Evolutionary conservation across 2,113 vertebrate genomes (phyloP).

Genomic region (Melanostigma gelatinosum): DNA sequence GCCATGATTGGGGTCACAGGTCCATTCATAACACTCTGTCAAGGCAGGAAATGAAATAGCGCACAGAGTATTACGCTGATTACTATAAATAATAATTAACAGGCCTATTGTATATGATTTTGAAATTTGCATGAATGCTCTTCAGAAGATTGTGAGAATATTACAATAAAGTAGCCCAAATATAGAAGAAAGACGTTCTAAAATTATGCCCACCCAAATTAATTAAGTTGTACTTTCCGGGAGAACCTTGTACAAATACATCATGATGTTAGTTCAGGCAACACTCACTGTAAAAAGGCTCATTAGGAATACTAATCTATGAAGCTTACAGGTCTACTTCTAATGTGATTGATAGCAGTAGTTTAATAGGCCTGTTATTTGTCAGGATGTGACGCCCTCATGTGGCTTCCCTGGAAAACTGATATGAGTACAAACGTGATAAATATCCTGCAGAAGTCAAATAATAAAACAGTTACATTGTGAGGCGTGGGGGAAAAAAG

Average conservation of each 20-base stretch:
- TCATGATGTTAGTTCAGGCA: neutral
- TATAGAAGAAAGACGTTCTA: neutral
- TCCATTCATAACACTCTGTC: neutral
- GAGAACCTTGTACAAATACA: neutral
- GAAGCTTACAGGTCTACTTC: neutral
- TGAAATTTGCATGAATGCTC: neutral
- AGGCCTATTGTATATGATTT: neutral
- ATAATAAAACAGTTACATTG: neutral
- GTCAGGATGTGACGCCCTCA: constrained; percentile 48
- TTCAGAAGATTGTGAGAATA: neutral
- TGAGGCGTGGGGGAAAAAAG: rapidly evolving
- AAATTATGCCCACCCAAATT: neutral
- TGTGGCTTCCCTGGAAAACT: constrained; percentile 15
- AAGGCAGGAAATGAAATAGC: constrained; percentile 13
- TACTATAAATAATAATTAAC: neutral
- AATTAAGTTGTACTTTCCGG: neutral
- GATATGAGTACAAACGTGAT: neutral
- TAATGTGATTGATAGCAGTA: neutral
- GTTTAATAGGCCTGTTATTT: neutral
- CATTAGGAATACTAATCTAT: neutral
- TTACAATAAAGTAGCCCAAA: constrained; percentile 1
- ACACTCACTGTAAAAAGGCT: neutral
- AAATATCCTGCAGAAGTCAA: neutral
- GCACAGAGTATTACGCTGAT: neutral
- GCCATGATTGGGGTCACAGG: neutral